These are phyloP conservation scores for Disparrhopalites patrizii DNA, from an alignment of 2,888 invertebrate species.

Conservation along the genomic window DNA sequence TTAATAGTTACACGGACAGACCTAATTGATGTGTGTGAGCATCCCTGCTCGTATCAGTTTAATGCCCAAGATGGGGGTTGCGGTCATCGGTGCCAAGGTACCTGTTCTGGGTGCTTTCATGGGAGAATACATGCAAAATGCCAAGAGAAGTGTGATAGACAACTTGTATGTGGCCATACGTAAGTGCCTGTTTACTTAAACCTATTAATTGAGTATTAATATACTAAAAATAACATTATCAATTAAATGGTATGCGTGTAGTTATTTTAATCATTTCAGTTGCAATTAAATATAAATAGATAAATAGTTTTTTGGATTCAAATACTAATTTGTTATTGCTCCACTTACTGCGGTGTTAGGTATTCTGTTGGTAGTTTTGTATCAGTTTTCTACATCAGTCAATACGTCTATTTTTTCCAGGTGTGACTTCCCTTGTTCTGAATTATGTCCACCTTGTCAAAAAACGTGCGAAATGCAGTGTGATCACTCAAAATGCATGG, in stretches of 20 bases:
- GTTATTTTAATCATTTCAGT: too few relatives aligned
- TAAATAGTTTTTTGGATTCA: not conserved
- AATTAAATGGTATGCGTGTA: too few relatives aligned
- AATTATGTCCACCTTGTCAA: slow-evolving; percentile 50
- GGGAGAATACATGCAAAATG: slow-evolving; percentile 62
- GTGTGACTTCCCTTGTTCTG: slow-evolving; percentile 49
- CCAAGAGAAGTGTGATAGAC: slow-evolving; percentile 56
- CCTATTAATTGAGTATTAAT: too few relatives aligned
- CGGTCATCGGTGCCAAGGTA: slow-evolving; percentile 46
- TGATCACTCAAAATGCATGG: slow-evolving; percentile 38
- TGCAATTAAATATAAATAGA: too few relatives aligned
- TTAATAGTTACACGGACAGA: too few relatives aligned
- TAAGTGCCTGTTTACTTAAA: too few relatives aligned
- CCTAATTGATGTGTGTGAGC: too few relatives aligned
- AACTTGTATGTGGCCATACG: slow-evolving; percentile 63
- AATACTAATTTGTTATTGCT: not conserved
- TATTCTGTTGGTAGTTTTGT: too few relatives aligned
- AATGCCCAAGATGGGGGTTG: slow-evolving; percentile 15
- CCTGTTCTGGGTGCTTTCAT: slow-evolving; percentile 58
- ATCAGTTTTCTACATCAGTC: too few relatives aligned
- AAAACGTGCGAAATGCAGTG: slow-evolving; percentile 39
- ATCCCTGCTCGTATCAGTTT: slow-evolving; percentile 32
- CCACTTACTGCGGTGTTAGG: not conserved
- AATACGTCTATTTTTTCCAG: slow-evolving; percentile 26
- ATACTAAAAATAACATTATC: too few relatives aligned